Conservation (phyloP, 2,888 invertebrate genomes). For the Endotricha flammealis region DNA sequence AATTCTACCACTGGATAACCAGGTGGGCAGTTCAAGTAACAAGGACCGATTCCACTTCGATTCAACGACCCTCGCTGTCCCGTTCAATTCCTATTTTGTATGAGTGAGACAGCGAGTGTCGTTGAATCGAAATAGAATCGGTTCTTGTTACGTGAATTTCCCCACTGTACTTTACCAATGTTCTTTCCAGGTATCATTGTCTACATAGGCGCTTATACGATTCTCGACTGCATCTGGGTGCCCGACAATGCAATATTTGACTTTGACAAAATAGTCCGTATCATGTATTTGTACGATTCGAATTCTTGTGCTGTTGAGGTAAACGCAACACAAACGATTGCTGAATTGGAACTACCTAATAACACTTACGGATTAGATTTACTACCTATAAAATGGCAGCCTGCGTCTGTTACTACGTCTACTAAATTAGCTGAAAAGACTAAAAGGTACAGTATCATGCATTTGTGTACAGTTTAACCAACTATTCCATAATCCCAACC, state of each 20-base stretch:
- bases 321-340: conserved; percentile 23
- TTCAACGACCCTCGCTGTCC: too few relatives aligned
- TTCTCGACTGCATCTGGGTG: conserved; percentile 46
- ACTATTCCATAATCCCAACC: too few relatives aligned
- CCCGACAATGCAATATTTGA: conserved; percentile 37
- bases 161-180: too few relatives aligned
- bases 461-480: too few relatives aligned
- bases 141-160: too few relatives aligned
- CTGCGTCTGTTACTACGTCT: conserved; percentile 36
- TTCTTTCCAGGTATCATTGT: conserved; percentile 40
- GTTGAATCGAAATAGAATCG: too few relatives aligned
- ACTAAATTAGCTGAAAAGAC: conserved; percentile 45
- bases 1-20: too few relatives aligned
- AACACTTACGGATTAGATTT: conserved; percentile 37
- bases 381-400: conserved; percentile 38
- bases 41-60: too few relatives aligned
- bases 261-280: conserved; percentile 44
- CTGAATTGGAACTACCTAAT: conserved; percentile 39
- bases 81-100: too few relatives aligned
- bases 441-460: too few relatives aligned
- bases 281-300: conserved; percentile 61
- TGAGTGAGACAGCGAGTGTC: too few relatives aligned
- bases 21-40: too few relatives aligned
- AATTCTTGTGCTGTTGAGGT: conserved; percentile 39
- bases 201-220: conserved; percentile 29